Evolutionary conservation across 2,888 invertebrate species (phyloP), one percentile per base, ranked within the genome.

Genomic region (Ischnura elegans): DNA sequence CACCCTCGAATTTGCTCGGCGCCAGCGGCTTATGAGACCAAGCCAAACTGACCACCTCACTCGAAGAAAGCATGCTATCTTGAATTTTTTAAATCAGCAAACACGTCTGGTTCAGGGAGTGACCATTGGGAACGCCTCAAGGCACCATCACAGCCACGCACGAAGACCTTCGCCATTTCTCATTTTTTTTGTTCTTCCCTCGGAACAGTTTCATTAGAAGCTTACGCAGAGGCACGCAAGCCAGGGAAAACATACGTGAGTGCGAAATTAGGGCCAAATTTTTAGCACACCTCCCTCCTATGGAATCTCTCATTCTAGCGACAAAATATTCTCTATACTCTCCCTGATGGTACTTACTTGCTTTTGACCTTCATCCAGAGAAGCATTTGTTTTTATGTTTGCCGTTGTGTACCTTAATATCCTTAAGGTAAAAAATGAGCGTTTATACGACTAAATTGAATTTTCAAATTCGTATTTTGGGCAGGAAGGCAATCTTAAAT

Each of bases 201-300:
- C 61, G 25, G 25, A n/a, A 43, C 42, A n/a, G 21, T 55, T 87
- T 87, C 8, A 61, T 61, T 61, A 36, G n/a, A n/a, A 61, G 43
- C 43, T 66, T 66, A 90, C 90, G 25, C 66, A 90, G n/a, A 21
- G 55, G 66, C 61, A 90, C 61, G 42, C 90, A 43, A 42, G 45
- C 16, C 51, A 10, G 19, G n/a, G n/a, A n/a, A n/a, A n/a, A n/a
- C n/a, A n/a, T n/a, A 90, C 43, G 36, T 66, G 43, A 43, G 55
- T 90, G n/a, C n/a, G n/a, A 42, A 61, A 90, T 90, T 90, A 25
- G 61, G 61, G 90, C n/a, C 90, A 66, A 25, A n/a, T 25, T 43
- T 86, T 86, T 51, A 29, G 66, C 76, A 76, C 8, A 29, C 76
- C 76, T 29, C n/a, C 76, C 36, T n/a, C 16, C 36, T 10, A 36